A percentile compares a stretch with the other conserved stretches of the same genome.
These are phyloP conservation scores for Anoplolepis gracilipes DNA, from an alignment of 1,140 invertebrate genomes.

Conservation along the genomic window DNA sequence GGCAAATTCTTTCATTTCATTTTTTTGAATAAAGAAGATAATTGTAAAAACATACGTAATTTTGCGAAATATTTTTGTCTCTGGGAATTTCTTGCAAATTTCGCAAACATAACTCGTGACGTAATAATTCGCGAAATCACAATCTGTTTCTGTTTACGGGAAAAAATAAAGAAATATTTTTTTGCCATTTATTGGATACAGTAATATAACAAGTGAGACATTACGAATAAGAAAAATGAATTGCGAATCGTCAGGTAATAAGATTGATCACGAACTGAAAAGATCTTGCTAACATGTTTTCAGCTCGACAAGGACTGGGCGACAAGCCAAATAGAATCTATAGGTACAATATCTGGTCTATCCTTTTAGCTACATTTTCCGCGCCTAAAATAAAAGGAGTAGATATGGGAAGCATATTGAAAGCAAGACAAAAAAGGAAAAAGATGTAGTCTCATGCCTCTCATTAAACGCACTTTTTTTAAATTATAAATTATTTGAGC, in stretches of 20 bases:
- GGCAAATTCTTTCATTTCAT: not conserved
- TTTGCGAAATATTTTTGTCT: not conserved
- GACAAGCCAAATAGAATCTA: conserved; percentile 10
- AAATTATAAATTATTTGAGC: not conserved
- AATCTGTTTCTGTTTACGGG: not conserved
- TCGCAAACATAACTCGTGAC: conserved; percentile 16
- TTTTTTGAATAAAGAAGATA: not conserved
- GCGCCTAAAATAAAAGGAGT: conserved; percentile 23
- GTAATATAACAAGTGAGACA: not conserved
- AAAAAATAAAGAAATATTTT: not conserved
- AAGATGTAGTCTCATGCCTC: no score
- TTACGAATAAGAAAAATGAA: not conserved
- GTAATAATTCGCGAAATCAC: conserved; percentile 42
- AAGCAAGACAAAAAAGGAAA: not conserved
- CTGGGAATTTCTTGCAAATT: conserved; percentile 1
- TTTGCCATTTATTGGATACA: not conserved
- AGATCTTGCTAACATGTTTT: not conserved
- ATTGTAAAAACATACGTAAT: not conserved
- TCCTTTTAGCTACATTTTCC: conserved; percentile 1
- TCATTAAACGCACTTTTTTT: not conserved
- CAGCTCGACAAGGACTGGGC: not conserved
- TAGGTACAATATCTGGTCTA: not conserved
- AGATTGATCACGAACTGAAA: conserved; percentile 11
- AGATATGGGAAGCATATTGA: no score
- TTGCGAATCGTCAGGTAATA: conserved; percentile 9